Base-by-base conservation (phyloP, 1,140 invertebrate genomes). In the Nephila pilipes region DNA sequence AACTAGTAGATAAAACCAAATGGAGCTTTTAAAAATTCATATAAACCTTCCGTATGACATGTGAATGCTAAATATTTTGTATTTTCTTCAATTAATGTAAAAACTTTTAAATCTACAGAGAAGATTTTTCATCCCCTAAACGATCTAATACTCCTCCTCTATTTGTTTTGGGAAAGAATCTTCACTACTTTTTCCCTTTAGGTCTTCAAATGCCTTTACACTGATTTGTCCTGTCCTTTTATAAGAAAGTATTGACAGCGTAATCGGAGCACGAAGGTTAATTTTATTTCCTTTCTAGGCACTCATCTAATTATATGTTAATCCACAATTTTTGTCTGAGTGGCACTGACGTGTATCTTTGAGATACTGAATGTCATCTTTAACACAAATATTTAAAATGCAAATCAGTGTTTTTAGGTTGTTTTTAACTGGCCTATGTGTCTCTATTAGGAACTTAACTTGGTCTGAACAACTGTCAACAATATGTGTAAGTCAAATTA, bases 101-200 rank as follows among this genome's bases (percentile, higher is more conserved):
- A 81, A 22, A 4, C 90, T 46, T 90, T 80, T 46, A 90, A 81
- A 81, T 81, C 90, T 25, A 91, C 29, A 2, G 69, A 38, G 29
- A 91, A 91, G n/a, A 91, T 29, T 55, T 81, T 6, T 22, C 1
- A 2, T 75, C 36, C 36, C 36, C 58, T 54, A 91, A 69, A 38
- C 54, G 18, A n/a, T 81, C 75, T 25, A 91, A n/a, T 12, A 80
- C n/a, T n/a, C 46, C 6, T 91, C 54, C 14, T 91, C 90, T 18
- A 91, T 25, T 25, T 65, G 36, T 14, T 57, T 18, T 2, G 38
- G 22, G 18, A 89, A 65, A 63, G 10, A 55, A 12, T 89, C 46
- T 25, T 36, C 22, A 60, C 57, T 14, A 75, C 20, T 36, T 36
- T 22, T 25, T 88, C 60, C 18, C 2, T 58, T 55, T 8, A 14